Conservation (phyloP, 2,113 vertebrate genomes). For the Labeo catla region DNA sequence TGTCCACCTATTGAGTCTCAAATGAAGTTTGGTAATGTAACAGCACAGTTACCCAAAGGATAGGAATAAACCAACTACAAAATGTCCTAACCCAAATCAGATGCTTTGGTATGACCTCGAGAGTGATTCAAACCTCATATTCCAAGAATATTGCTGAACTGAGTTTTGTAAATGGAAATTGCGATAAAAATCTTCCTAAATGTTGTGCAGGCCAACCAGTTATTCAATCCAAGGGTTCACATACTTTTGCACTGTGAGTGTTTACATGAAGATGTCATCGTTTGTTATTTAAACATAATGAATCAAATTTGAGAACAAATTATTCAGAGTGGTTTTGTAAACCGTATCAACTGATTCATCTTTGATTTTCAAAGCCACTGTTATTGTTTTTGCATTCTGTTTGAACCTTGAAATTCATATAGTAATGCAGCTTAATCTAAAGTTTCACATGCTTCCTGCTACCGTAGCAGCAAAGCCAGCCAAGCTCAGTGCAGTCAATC, state of each 20-base stretch:
- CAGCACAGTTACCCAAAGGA: neutral
- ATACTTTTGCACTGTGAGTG: neutral
- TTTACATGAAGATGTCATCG: neutral
- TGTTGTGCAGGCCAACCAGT: neutral
- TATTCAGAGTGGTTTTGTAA: neutral
- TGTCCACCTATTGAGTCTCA: conserved; percentile 6
- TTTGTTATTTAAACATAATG: neutral
- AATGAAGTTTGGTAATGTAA: neutral
- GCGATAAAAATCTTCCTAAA: neutral
- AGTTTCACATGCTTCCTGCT: neutral
- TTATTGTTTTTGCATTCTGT: neutral
- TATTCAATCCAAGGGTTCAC: neutral
- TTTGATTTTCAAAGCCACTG: neutral
- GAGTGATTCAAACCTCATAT: neutral
- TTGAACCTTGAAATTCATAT: neutral
- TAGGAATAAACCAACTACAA: neutral
- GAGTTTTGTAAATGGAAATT: neutral
- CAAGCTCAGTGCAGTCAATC: neutral
- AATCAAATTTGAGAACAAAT: neutral
- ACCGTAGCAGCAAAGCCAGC: neutral
- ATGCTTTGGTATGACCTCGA: neutral
- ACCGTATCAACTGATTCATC: neutral
- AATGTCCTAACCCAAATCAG: neutral
- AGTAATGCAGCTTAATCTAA: neutral
- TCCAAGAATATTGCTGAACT: neutral